phyloP scores from a whole-genome alignment of 2,113 vertebrate genomes.

The Gasterosteus aculeatus region DNA sequence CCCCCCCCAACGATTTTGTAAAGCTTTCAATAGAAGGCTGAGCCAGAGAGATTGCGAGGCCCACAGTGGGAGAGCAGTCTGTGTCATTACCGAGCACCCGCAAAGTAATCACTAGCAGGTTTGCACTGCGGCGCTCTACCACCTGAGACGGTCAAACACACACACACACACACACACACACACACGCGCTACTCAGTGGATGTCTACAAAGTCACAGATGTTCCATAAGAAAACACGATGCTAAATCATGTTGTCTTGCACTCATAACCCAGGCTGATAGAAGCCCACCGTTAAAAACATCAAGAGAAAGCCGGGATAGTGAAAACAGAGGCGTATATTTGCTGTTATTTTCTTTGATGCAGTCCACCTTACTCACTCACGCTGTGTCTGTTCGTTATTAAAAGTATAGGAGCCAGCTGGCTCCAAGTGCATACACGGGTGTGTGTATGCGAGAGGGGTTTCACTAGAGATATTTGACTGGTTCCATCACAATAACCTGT shows the following conservation, averaged over 20 bases:
- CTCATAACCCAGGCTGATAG: constrained; percentile 45
- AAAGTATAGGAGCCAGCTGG: constrained; percentile 30
- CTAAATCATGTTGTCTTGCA: constrained; percentile 43
- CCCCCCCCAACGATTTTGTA: constrained; percentile 69
- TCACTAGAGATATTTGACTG: background rate
- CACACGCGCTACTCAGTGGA: background rate
- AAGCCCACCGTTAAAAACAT: constrained; percentile 52
- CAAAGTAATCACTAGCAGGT: constrained; percentile 71
- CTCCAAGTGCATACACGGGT: background rate
- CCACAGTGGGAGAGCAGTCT: constrained; percentile 45
- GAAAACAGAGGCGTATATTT: too few relatives aligned
- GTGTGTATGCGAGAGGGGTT: background rate
- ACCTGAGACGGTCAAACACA: constrained; percentile 48
- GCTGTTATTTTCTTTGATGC: background rate
- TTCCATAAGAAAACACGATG: constrained; percentile 19
- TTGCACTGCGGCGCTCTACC: constrained; percentile 19
- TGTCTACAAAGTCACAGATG: constrained; percentile 20
- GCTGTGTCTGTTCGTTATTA: constrained; percentile 39
- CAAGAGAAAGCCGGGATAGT: background rate
- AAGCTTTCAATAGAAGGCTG: background rate
- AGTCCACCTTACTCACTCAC: constrained; percentile 48
- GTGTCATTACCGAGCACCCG: constrained; percentile 42
- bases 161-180: constrained; percentile 11
- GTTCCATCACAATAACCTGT: constrained; percentile 10
- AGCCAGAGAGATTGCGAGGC: constrained; percentile 49